Evolutionary conservation across 2,113 vertebrate genomes (phyloP).

Genomic region (Cettia cetti): DNA sequence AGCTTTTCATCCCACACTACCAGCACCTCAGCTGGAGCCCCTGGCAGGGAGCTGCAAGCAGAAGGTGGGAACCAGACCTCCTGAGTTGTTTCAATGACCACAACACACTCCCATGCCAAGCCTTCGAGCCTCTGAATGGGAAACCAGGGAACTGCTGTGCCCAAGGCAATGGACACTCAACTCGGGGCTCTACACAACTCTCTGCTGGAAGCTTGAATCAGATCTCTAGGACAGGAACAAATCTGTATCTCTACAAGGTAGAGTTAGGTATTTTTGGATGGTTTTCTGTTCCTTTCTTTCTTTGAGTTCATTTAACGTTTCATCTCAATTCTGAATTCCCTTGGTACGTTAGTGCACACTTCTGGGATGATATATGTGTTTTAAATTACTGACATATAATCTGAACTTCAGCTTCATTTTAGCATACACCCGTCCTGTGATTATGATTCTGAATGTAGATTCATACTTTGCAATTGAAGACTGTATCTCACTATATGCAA

Average conservation of each 20-base stretch:
- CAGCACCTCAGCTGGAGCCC: not conserved
- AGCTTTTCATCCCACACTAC: not conserved
- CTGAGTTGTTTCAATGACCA: not conserved
- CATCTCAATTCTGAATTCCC: not conserved
- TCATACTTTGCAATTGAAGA: not conserved
- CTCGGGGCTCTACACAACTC: not conserved
- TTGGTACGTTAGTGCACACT: fast-evolving
- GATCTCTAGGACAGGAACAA: not conserved
- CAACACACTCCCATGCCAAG: not conserved
- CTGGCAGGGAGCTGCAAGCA: not conserved
- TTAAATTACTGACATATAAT: not conserved
- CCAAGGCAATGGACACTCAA: not conserved
- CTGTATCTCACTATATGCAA: not conserved
- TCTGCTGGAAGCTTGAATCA: not conserved
- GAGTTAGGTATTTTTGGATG: not conserved
- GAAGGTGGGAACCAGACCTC: not conserved
- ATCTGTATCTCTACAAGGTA: not conserved
- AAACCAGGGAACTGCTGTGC: not conserved
- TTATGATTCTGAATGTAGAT: not conserved
- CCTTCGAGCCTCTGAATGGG: not conserved
- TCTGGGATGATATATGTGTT: not conserved
- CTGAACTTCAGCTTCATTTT: not conserved
- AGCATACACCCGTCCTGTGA: not conserved
- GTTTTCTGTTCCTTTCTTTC: not conserved
- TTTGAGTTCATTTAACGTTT: not conserved